Conservation (phyloP, 1,140 invertebrate species). For the Prorops nasuta region DNA sequence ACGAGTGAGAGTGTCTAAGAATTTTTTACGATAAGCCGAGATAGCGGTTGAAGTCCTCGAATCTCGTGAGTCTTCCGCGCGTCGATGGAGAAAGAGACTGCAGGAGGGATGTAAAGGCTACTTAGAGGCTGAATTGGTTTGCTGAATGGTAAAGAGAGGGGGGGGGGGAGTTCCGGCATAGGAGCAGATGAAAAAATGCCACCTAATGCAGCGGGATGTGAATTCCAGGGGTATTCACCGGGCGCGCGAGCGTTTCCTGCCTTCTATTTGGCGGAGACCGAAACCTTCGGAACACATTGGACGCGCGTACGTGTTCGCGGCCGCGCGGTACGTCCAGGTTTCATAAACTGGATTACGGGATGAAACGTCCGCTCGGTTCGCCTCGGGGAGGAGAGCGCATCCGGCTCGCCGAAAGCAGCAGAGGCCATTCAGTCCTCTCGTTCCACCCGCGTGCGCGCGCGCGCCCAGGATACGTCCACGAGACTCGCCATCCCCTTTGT, state of each 20-base stretch:
- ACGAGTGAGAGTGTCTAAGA: too few species aligned
- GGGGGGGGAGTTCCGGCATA: too few species aligned
- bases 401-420: conserved; percentile 42
- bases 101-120: conserved; percentile 1
- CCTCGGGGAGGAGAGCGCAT: conserved; percentile 37
- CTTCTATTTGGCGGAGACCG: conserved; percentile 31
- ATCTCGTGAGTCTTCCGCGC: conserved; percentile 6
- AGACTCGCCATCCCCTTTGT: conserved; percentile 35
- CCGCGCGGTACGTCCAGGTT: conserved; percentile 29
- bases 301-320: too few species aligned
- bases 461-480: conserved; percentile 31
- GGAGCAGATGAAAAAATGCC: too few species aligned
- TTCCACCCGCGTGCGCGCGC: conserved; percentile 36
- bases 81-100: conserved; percentile 20
- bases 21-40: too few species aligned
- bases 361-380: conserved; percentile 38
- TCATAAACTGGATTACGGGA: conserved; percentile 47
- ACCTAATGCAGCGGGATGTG: too few species aligned
- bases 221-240: conserved; percentile 39
- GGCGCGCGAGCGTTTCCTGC: conserved; percentile 41
- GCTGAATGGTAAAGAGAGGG: too few species aligned
- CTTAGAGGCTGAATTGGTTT: too few species aligned
- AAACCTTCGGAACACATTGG: too few species aligned
- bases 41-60: too few species aligned
- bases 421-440: conserved; percentile 35